These are phyloP conservation scores for Sceloporus undulatus DNA, from an alignment of 2,113 vertebrate genomes.

Conservation along the genomic window DNA sequence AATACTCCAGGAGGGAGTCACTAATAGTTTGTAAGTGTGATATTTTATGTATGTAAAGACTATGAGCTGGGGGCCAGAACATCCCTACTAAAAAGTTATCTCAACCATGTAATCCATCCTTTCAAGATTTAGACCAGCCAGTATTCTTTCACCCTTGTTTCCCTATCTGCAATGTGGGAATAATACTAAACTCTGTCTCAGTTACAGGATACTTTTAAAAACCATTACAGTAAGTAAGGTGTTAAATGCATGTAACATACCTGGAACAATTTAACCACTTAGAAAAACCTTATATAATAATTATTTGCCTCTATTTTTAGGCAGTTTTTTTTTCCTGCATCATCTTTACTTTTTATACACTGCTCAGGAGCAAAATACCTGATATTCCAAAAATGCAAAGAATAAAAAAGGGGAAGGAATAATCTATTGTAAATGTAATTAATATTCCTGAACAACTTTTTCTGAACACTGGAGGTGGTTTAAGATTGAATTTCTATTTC, in stretches of 20 bases:
- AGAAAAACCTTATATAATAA: background rate
- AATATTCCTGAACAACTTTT: background rate
- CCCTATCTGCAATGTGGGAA: background rate
- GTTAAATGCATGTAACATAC: background rate
- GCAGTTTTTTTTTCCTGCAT: background rate
- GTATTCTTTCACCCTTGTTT: background rate
- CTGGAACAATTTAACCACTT: background rate
- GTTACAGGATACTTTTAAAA: too few species aligned
- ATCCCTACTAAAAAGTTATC: background rate
- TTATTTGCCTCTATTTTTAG: too few species aligned
- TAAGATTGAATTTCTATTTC: background rate
- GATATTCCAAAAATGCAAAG: background rate
- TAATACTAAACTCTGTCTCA: background rate
- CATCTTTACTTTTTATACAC: background rate
- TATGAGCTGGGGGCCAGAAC: background rate
- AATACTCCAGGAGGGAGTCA: background rate
- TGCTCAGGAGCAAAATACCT: background rate
- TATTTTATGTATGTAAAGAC: background rate
- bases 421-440: background rate
- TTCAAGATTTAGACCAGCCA: background rate
- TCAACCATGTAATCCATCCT: background rate
- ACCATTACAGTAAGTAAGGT: background rate
- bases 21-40: background rate
- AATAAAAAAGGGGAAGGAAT: background rate
- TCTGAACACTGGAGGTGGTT: background rate